phyloP scores from a whole-genome alignment of 2,113 vertebrate genomes.

The Amia ocellicauda region DNA sequence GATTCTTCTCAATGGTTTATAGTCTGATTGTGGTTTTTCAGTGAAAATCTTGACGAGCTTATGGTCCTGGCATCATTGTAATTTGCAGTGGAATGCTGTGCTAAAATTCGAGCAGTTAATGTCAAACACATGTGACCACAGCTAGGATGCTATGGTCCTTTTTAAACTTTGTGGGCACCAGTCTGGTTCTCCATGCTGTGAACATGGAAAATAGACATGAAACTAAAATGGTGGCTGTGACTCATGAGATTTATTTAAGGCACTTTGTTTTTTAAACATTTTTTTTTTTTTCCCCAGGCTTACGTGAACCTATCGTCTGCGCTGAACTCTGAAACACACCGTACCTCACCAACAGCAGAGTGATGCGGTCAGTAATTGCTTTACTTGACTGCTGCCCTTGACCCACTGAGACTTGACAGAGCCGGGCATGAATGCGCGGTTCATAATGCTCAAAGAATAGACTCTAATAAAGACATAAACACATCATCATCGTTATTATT shows the following conservation, averaged over 20 bases:
- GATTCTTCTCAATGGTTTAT: no score
- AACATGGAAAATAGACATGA: background rate
- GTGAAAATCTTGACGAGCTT: no score
- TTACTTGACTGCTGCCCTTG: no score
- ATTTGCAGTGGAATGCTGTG: background rate
- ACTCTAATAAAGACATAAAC: no score
- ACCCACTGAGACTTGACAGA: no score
- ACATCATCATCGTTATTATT: no score
- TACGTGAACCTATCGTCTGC: background rate
- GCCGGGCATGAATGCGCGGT: no score
- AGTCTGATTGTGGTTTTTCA: no score
- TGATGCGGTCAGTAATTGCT: background rate
- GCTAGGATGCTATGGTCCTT: background rate
- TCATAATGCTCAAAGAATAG: no score
- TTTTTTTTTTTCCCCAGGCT: background rate
- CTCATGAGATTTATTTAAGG: background rate
- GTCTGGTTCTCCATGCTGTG: background rate
- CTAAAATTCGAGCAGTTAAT: background rate
- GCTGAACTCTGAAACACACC: background rate
- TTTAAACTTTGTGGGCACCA: background rate
- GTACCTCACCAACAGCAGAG: background rate
- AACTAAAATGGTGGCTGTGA: background rate
- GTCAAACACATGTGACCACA: conserved; percentile 7
- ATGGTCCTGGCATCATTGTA: no score
- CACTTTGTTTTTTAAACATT: background rate